Percentiles rank a stretch among this genome's conserved stretches.
These are phyloP conservation scores for Alsophila aescularia DNA, from an alignment of 2,888 invertebrate genomes.

Conservation along the genomic window DNA sequence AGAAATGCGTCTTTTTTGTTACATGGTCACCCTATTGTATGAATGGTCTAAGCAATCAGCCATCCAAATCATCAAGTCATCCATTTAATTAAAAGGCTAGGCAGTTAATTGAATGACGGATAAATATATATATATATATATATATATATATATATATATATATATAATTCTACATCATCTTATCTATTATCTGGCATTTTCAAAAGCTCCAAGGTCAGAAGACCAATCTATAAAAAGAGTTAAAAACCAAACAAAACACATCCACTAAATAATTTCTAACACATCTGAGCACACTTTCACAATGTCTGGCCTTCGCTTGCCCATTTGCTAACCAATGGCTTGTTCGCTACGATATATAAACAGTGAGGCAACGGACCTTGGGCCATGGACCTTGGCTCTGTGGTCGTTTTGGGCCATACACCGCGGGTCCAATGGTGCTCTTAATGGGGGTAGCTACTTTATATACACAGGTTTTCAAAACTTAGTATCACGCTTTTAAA, in stretches of 20 bases:
- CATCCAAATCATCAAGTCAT: too few relatives aligned
- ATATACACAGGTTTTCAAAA: too few relatives aligned
- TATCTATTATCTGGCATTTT: background rate
- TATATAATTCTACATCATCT: too few relatives aligned
- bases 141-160: too few relatives aligned
- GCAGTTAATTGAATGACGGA: too few relatives aligned
- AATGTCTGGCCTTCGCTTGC: slow-evolving; percentile 1
- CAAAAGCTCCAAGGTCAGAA: background rate
- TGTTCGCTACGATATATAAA: slow-evolving; percentile 1
- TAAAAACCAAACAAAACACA: background rate
- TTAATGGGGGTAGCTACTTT: too few relatives aligned
- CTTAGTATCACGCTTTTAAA: too few relatives aligned
- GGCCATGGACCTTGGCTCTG: slow-evolving; percentile 3
- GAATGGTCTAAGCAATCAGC: too few relatives aligned
- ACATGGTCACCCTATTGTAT: too few relatives aligned
- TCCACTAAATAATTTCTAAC: slow-evolving; percentile 3
- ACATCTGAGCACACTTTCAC: slow-evolving; percentile 11
- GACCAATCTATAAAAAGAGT: background rate
- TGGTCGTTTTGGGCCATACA: background rate
- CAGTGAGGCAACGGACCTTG: slow-evolving; percentile 1
- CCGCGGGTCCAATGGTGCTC: background rate
- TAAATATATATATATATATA: too few relatives aligned
- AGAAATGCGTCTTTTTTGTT: too few relatives aligned
- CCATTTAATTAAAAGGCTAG: too few relatives aligned
- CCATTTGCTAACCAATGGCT: slow-evolving; percentile 10